phyloP scores from a whole-genome alignment of 2,113 vertebrate genomes.

The Macrotis lagotis region DNA sequence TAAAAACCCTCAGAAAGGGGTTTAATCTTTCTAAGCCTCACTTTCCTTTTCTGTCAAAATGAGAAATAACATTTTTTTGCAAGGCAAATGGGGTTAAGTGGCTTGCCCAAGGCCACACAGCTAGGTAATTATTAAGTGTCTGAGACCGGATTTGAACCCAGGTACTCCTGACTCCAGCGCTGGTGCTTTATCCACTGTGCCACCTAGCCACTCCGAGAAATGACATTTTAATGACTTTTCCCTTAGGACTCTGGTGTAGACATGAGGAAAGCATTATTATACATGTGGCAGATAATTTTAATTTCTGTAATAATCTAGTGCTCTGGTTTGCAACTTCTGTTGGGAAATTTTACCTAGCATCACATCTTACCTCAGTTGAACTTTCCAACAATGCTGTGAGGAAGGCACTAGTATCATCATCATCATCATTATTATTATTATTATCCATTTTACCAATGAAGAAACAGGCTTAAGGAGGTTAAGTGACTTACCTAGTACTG shows the following conservation, averaged over 20 bases:
- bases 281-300: not conserved
- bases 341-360: not conserved
- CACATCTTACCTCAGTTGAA: not conserved
- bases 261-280: not conserved
- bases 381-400: not conserved
- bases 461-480: not conserved
- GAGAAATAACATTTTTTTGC: not conserved
- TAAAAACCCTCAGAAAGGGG: not conserved
- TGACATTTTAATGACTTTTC: too few species aligned
- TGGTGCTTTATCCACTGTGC: too few species aligned
- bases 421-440: too few species aligned
- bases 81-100: too few species aligned
- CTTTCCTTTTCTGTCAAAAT: not conserved
- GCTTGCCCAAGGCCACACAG: too few species aligned
- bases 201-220: too few species aligned
- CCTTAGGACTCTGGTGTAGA: too few species aligned
- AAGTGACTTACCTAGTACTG: not conserved
- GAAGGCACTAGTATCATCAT: not conserved
- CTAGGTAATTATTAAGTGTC: too few species aligned
- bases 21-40: not conserved
- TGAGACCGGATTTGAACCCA: too few species aligned
- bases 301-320: not conserved
- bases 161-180: too few species aligned
- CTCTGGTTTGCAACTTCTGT: not conserved
- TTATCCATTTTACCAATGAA: not conserved